Evolutionary conservation across 1,140 invertebrate species (phyloP).

Genomic region (Lepidurus apus): DNA sequence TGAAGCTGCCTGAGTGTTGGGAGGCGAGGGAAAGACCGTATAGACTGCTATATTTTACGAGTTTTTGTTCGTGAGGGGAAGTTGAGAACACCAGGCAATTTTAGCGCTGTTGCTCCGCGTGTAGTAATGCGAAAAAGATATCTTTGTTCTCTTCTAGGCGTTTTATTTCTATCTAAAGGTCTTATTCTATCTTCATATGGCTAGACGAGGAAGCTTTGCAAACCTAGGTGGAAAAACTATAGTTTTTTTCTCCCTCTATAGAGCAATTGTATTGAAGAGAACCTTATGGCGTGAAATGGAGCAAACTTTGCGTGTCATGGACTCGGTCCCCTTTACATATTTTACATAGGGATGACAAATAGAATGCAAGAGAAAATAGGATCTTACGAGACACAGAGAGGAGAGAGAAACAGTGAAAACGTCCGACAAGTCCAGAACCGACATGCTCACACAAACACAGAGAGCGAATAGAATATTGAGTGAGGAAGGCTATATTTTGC

Average conservation of each 20-base stretch:
- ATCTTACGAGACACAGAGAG: neutral
- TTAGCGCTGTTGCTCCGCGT: too few relatives aligned
- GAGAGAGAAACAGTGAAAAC: neutral
- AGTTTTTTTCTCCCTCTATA: neutral
- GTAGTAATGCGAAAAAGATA: too few relatives aligned
- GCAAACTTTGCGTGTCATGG: neutral
- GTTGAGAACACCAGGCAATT: too few relatives aligned
- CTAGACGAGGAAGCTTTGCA: too few relatives aligned
- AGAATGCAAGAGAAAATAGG: neutral
- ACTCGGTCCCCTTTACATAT: neutral
- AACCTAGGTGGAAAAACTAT: too few relatives aligned
- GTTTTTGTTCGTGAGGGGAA: too few relatives aligned
- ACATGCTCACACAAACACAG: neutral
- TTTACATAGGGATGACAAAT: slow-evolving; percentile 8
- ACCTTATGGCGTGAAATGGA: neutral
- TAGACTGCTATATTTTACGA: too few relatives aligned
- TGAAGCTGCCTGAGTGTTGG: too few relatives aligned
- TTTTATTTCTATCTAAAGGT: too few relatives aligned
- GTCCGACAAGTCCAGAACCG: neutral
- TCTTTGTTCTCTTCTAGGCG: too few relatives aligned
- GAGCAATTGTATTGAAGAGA: neutral
- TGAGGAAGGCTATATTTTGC: neutral
- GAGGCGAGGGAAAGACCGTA: too few relatives aligned
- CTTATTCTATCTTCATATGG: too few relatives aligned
- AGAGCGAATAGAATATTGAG: neutral